These are phyloP conservation scores for Tauraco hartlaubi DNA, from an alignment of 2,797 vertebrate genomes.

Conservation along the genomic window DNA sequence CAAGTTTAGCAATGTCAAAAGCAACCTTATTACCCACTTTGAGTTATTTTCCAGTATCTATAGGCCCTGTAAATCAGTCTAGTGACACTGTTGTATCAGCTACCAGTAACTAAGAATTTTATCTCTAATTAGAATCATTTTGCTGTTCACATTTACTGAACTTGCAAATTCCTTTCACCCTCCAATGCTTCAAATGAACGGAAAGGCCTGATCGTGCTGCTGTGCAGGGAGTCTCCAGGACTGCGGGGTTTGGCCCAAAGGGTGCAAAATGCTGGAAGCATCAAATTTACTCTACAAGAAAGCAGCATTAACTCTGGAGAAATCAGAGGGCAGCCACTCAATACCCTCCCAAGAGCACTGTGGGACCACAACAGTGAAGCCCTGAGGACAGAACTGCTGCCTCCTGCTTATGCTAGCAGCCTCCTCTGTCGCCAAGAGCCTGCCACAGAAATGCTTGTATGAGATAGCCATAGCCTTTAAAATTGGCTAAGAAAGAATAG, in stretches of 20 bases:
- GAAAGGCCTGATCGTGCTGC: background rate
- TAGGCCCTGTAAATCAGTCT: background rate
- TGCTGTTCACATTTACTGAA: background rate
- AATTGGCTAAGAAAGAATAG: background rate
- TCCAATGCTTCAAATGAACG: background rate
- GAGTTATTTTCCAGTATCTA: background rate
- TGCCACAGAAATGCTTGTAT: background rate
- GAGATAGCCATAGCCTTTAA: background rate
- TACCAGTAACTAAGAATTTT: background rate
- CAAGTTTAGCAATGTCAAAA: background rate
- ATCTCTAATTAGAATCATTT: background rate
- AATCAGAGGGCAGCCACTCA: background rate
- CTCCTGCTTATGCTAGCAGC: background rate
- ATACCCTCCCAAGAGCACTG: background rate
- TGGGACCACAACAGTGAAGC: background rate
- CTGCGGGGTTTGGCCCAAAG: accelerated
- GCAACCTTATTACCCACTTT: background rate
- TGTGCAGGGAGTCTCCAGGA: background rate
- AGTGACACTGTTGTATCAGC: background rate
- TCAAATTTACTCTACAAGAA: background rate
- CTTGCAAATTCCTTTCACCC: background rate
- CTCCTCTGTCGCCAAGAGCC: background rate
- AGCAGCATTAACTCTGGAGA: background rate
- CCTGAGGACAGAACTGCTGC: background rate
- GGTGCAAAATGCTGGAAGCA: accelerated